Evolutionary conservation across 1,140 invertebrate species (phyloP), one percentile per base, ranked within the genome.

Genomic region (Streblospio benedicti): DNA sequence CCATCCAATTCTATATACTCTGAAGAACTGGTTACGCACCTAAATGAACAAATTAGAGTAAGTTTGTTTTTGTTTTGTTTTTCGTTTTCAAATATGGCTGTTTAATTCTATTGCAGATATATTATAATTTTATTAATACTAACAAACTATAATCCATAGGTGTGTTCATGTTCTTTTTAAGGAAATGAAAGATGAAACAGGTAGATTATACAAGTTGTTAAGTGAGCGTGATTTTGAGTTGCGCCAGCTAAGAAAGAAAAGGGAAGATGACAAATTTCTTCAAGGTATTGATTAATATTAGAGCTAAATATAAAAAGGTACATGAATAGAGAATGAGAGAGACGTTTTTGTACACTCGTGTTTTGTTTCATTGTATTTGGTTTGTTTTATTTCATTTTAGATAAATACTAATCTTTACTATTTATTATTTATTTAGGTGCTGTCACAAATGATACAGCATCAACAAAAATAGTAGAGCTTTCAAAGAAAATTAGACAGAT

Each of bases 141-240:
- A 31, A 51, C 28, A 28, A 30, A 52, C 9, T 9, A 52, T 14
- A 5, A 18, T 52, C 53, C 28, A 38, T n/a, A 43, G 23, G 27
- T 2, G 23, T 53, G 18, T 41, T 35, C 12, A 60, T 49, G 35
- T 64, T 58, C 62, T 57, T 52, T 45, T 49, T 28, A 58, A 76
- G 75, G 72, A 77, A 65, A 59, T 77, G 16, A 75, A 75, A 64
- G 76, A 77, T 71, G 76, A 78, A 63, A 78, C 75, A 71, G 74
- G 75, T 6, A 60, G 76, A 38, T 61, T 76, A 12, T 75, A 72
- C 62, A 75, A 75, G 55, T 60, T 77, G 30, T 63, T 77, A 4
- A 73, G 70, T 67, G 76, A 78, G 62, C 72, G 69, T 64, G 76
- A 78, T 57, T 76, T 76, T 69, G 76, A 78, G 67, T 68, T 78